These are phyloP conservation scores for Sciurus carolinensis DNA, from an alignment of 2,797 vertebrate genomes.

Conservation along the genomic window DNA sequence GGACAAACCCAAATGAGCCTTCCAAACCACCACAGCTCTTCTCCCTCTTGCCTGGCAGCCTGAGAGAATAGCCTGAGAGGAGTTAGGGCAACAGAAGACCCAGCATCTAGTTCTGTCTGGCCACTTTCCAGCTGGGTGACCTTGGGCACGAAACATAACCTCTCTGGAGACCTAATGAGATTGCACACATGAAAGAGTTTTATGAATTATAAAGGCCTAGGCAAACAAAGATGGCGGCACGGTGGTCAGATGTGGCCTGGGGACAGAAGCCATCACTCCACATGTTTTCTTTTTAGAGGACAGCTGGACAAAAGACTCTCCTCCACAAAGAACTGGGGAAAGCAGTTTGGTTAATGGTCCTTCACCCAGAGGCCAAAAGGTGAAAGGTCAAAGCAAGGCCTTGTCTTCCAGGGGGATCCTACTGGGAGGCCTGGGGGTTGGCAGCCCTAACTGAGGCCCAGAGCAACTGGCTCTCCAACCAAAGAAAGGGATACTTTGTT, in stretches of 20 bases:
- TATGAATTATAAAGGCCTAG: background rate
- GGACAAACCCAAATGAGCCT: background rate
- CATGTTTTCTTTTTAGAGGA: slow-evolving; percentile 65
- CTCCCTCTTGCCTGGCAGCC: background rate
- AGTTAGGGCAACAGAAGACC: background rate
- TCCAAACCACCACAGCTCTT: background rate
- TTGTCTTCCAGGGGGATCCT: slow-evolving; percentile 62
- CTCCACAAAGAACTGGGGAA: slow-evolving; percentile 72
- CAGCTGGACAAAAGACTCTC: slow-evolving; percentile 71
- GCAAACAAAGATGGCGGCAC: slow-evolving; percentile 54
- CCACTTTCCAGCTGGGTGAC: slow-evolving; percentile 61
- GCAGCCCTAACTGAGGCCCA: slow-evolving; percentile 40
- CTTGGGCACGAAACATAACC: slow-evolving; percentile 42
- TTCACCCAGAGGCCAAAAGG: slow-evolving; percentile 80
- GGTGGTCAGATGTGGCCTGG: background rate
- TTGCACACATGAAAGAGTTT: background rate
- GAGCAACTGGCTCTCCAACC: slow-evolving; percentile 15
- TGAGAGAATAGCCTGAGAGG: background rate
- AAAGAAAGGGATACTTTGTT: slow-evolving; percentile 78
- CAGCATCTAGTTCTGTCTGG: background rate
- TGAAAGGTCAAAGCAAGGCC: slow-evolving; percentile 78
- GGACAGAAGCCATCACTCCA: slow-evolving; percentile 6
- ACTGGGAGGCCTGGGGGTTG: slow-evolving; percentile 57
- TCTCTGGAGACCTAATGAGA: slow-evolving; percentile 55
- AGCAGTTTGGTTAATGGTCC: slow-evolving; percentile 83